Base-by-base conservation (phyloP, 1,140 invertebrate species). In the Atopsyche davidsoni region DNA sequence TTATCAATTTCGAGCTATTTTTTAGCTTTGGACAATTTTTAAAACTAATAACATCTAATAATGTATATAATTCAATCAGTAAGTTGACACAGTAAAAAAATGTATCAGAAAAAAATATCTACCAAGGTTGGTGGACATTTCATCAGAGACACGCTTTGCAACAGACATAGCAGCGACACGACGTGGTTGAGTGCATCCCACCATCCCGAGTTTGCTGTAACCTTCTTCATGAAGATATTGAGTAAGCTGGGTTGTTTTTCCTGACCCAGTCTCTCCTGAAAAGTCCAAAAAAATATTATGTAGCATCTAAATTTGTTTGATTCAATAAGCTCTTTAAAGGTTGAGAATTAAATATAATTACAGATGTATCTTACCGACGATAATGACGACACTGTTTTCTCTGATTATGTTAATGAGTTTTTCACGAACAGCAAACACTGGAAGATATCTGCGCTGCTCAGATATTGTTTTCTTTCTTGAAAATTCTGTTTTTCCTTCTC, bases 111-210 rank as follows among this genome's bases (percentile, higher is more conserved):
- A 42, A n/a, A 9, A 16, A 10, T 16, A 62, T 51, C 57, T 60
- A 81, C 81, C 91, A 23, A 99, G 69, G 58, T 86, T 83, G 1
- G 87, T 87, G 19, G 80, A 79, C 91, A 98, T 97, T 78, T 99
- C 97, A 69, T 99, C 96, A 18, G 94, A 89, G 2, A 99, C 97
- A 64, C 97, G 81, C 71, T 99, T 99, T 2, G 97, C 97, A 4
- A 99, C 96, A 4, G 92, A 95, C 96, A 99, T 98, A 25, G 96
- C 96, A 32, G 97, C 96, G 0, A 99, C 93, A 63, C 96, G 76
- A 39, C 96, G 72, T 0, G 96, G 96, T 64, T 87, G 85, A 0
- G 94, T 98, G 66, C 93, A 98, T 0, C 96, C 96, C 54, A 99
- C 92, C 79, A 96, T 92, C 6, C 95, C 94, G 57, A 83, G 80